Evolutionary conservation across 2,888 invertebrate species (phyloP).

Genomic region (Cataglyphis cursor): DNA sequence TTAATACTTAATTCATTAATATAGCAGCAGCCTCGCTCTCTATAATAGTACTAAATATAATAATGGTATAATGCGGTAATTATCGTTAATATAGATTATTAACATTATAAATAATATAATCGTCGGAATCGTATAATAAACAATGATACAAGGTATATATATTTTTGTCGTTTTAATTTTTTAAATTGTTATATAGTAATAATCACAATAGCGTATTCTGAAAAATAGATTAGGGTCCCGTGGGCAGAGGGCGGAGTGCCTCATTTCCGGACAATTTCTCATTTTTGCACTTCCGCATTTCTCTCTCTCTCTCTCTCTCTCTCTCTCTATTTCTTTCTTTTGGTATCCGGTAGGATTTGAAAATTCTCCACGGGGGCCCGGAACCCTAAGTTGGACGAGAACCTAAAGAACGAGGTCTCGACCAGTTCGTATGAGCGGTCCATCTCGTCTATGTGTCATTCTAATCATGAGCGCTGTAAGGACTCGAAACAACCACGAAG

Average conservation of each 20-base stretch:
- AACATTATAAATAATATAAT: constrained; percentile 83
- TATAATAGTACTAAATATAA: constrained; percentile 86
- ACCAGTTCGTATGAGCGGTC: constrained; percentile 15
- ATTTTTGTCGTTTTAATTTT: constrained; percentile 80
- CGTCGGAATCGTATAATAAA: constrained; percentile 82
- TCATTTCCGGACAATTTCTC: constrained; percentile 50
- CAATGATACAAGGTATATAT: constrained; percentile 79
- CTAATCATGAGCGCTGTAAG: constrained; percentile 5
- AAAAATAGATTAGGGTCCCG: constrained; percentile 86
- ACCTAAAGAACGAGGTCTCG: constrained; percentile 32
- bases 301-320: not conserved
- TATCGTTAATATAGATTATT: constrained; percentile 84
- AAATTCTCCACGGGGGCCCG: constrained; percentile 40
- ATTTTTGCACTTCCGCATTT: constrained; percentile 9
- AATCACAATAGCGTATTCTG: constrained; percentile 87
- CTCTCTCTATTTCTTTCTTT: not conserved
- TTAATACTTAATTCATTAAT: constrained; percentile 87
- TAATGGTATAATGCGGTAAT: constrained; percentile 86
- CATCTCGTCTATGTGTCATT: not conserved
- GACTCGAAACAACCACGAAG: constrained; percentile 26
- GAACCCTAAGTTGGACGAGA: constrained; percentile 28
- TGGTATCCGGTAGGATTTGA: not conserved
- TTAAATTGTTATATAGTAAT: constrained; percentile 84
- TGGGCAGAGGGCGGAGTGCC: constrained; percentile 83
- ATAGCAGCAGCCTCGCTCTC: constrained; percentile 86